Percentiles rank a stretch among this genome's conserved stretches.
Evolutionary conservation across 2,797 vertebrate species (phyloP).

Genomic region (Chromobotia macracanthus): DNA sequence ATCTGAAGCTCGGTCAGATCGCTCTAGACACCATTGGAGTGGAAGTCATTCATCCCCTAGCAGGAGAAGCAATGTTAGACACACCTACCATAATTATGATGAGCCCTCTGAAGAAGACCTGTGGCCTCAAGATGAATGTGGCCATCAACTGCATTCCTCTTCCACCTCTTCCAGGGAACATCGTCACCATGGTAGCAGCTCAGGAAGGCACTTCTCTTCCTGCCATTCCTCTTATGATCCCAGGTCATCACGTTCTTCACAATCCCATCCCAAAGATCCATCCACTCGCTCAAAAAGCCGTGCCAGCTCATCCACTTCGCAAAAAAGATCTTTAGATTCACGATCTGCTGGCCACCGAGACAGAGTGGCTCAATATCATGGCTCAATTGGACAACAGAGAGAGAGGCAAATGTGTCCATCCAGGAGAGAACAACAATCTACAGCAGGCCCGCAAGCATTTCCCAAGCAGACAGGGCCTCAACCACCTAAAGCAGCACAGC

Average conservation of each 20-base stretch:
- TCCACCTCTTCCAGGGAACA: conserved; percentile 86
- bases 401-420: conserved; percentile 77
- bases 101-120: conserved; percentile 92
- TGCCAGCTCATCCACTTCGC: conserved; percentile 75
- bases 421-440: conserved; percentile 73
- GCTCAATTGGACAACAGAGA: conserved; percentile 81
- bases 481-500: conserved; percentile 65
- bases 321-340: conserved; percentile 85
- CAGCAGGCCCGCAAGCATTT: conserved; percentile 65
- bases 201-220: conserved; percentile 87
- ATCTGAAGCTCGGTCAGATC: conserved; percentile 89
- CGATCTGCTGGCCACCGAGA: conserved; percentile 81
- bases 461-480: conserved; percentile 74
- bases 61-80: conserved; percentile 88
- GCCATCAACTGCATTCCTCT: conserved; percentile 81
- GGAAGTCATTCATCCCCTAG: conserved; percentile 88
- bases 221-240: conserved; percentile 87
- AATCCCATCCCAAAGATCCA: conserved; percentile 87
- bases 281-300: conserved; percentile 83
- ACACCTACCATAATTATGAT: conserved; percentile 95
- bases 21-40: conserved; percentile 88
- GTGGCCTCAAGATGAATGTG: conserved; percentile 88
- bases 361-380: conserved; percentile 86
- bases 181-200: conserved; percentile 87
- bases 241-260: conserved; percentile 83